Evolutionary conservation across 2,888 invertebrate species (phyloP).

Genomic region (Priocnemis perturbator): DNA sequence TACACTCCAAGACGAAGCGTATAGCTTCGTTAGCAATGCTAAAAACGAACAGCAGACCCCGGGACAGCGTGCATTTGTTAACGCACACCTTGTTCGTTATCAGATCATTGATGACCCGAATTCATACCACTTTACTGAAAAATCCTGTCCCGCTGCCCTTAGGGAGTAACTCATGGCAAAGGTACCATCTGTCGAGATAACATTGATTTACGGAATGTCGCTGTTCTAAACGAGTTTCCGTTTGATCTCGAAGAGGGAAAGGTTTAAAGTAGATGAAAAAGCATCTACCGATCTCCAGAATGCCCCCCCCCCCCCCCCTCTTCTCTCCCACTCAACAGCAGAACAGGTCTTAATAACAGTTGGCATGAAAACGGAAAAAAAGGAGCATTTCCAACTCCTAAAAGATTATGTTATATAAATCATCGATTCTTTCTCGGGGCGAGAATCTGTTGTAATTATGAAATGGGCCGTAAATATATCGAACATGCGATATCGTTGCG

Average conservation of each 20-base stretch:
- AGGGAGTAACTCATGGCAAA: slow-evolving; percentile 56
- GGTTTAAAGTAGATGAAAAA: slow-evolving; percentile 29
- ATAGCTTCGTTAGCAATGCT: too few relatives aligned
- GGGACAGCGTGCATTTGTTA: neutral
- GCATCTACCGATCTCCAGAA: neutral
- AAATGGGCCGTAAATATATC: neutral
- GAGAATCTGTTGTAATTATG: too few relatives aligned
- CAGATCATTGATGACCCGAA: slow-evolving; percentile 60
- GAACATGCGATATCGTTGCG: neutral
- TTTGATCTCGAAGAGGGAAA: slow-evolving; percentile 29
- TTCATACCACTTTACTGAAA: slow-evolving; percentile 64
- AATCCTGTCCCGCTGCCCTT: slow-evolving; percentile 38
- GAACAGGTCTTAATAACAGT: too few relatives aligned
- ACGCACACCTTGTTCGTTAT: slow-evolving; percentile 32
- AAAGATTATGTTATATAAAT: neutral
- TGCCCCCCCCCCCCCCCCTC: too few relatives aligned
- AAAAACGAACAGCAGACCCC: too few relatives aligned
- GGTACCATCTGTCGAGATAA: slow-evolving; percentile 63
- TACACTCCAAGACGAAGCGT: too few relatives aligned
- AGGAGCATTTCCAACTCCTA: neutral
- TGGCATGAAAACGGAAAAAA: neutral
- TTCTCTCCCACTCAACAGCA: too few relatives aligned
- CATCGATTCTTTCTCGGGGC: too few relatives aligned
- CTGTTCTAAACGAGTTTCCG: slow-evolving; percentile 49
- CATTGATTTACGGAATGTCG: slow-evolving; percentile 68